Evolutionary conservation across 2,888 invertebrate genomes (phyloP).

Genomic region (Eledone cirrhosa): DNA sequence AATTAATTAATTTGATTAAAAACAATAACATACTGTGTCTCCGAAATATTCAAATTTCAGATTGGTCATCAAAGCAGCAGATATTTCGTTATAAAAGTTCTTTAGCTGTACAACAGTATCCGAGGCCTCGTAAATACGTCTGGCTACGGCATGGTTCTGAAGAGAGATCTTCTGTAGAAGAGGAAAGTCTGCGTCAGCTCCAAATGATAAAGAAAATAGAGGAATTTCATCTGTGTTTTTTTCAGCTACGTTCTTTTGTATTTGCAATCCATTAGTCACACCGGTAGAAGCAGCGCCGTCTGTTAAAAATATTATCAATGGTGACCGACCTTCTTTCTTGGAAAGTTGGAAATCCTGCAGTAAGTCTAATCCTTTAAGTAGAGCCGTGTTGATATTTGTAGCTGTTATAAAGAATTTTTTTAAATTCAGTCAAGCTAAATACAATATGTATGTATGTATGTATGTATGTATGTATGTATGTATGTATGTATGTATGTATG

Average conservation of each 20-base stretch:
- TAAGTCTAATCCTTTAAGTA: constrained; percentile 68
- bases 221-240: constrained; percentile 45
- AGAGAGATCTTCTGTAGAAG: constrained; percentile 65
- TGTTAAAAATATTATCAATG: constrained; percentile 66
- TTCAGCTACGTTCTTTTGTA: constrained; percentile 46
- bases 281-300: constrained; percentile 68
- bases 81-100: constrained; percentile 73
- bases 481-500: no score
- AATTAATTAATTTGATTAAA: no score
- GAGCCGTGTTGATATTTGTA: constrained; percentile 76
- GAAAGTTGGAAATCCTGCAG: constrained; percentile 66
- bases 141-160: constrained; percentile 76
- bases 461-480: no score
- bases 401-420: no score
- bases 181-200: constrained; percentile 47
- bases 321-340: constrained; percentile 29
- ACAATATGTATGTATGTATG: no score
- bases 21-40: constrained; percentile 36
- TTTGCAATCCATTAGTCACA: constrained; percentile 51
- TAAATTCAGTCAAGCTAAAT: no score
- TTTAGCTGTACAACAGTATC: constrained; percentile 77
- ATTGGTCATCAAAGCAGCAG: constrained; percentile 76
- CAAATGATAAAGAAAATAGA: constrained; percentile 50
- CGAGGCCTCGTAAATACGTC: constrained; percentile 79
- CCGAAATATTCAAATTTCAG: constrained; percentile 74